Base-by-base conservation (phyloP, 2,888 invertebrate genomes). In the Apotomis betuletana region DNA sequence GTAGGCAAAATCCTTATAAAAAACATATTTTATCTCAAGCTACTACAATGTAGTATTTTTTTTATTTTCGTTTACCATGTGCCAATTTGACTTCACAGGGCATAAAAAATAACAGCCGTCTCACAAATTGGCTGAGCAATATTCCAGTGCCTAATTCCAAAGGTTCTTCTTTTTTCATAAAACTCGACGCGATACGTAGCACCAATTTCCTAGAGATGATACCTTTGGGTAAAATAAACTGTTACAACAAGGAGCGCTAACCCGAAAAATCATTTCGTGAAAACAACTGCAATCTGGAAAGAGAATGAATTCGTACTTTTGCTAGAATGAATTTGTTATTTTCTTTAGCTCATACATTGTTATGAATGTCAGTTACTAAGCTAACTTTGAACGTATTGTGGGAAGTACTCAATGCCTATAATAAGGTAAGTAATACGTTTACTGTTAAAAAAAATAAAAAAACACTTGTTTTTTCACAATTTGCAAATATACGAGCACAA, bases 121-220 rank as follows among this genome's bases (percentile, higher is more conserved):
- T 63, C 36, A 58, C 52, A 68, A 62, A 72, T 68, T 63, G 63
- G 57, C 46, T 38, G 58, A 72, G 36, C 67, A 68, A 68, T 58
- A 63, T 72, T 63, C 72, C 75, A 67, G 70, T 67, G 67, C 67
- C 75, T 69, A 65, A 59, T 67, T 69, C 52, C 52, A 67, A 73
- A 55, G 67, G 63, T 49, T 63, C 58, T 82, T 85, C 83, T 84
- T 87, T 89, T 86, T 83, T 79, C 78, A 75, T 81, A 80, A 80
- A 83, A 81, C 82, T 81, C 81, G 78, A 83, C 88, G 88, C 86
- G 83, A 86, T 88, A 83, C 84, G 83, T 83, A 84, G 84, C 90
- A 90, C 90, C 91, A 90, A 91, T 91, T 89, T 91, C 83, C 87
- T 85, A 83, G 89, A 83, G 85, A 91, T 87, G 91, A 90, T 86